Evolutionary conservation across 2,888 invertebrate genomes (phyloP).

Genomic region (Cantharis nigra): DNA sequence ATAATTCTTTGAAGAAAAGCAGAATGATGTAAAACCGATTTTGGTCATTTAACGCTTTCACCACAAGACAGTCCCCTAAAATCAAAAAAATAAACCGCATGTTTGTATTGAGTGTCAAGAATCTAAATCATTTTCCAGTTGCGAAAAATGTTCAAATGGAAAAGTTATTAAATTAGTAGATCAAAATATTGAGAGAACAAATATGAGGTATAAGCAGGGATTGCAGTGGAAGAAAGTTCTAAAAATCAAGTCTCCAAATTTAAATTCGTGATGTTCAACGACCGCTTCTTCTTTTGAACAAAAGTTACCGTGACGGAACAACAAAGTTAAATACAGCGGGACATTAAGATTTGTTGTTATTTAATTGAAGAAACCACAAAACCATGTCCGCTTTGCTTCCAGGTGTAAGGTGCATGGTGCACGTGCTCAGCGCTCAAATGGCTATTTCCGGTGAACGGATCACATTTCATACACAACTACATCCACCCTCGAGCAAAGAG

Average conservation of each 20-base stretch:
- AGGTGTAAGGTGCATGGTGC: constrained; percentile 29
- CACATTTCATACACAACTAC: constrained; percentile 20
- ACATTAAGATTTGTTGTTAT: neutral
- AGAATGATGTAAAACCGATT: neutral
- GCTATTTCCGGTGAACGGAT: constrained; percentile 32
- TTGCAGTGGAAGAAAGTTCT: neutral
- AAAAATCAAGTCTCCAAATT: neutral
- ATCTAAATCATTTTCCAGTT: neutral
- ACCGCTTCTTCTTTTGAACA: neutral
- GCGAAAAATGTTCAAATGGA: too few relatives aligned
- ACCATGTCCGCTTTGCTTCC: constrained; percentile 28
- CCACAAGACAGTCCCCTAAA: neutral
- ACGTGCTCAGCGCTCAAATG: constrained; percentile 35
- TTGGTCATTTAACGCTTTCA: neutral
- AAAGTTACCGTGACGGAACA: neutral
- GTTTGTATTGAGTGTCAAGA: neutral
- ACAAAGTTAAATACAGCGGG: neutral
- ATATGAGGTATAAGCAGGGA: neutral
- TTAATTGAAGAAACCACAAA: constrained; percentile 26
- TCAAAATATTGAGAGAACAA: too few relatives aligned
- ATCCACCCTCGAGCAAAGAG: constrained; percentile 9
- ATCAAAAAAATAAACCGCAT: neutral
- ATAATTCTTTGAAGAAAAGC: neutral
- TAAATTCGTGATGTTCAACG: neutral
- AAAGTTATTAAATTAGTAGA: too few relatives aligned